Conservation (phyloP, 1,140 invertebrate species). For the Ceratitis capitata region DNA sequence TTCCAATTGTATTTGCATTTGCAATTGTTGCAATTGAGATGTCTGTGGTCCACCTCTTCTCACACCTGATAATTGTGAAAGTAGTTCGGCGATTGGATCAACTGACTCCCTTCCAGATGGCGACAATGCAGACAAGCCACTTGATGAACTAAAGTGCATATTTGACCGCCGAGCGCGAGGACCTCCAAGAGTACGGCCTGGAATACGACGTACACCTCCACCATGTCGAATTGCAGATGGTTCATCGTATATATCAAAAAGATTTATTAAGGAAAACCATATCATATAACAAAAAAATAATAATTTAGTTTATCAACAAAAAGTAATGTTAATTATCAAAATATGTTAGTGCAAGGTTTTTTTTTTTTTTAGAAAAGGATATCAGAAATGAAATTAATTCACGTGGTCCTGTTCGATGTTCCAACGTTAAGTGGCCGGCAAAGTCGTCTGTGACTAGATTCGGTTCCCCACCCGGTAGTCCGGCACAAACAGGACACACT, state of each 20-base stretch:
- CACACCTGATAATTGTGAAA: slow-evolving; percentile 91
- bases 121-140: slow-evolving; percentile 81
- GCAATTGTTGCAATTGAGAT: slow-evolving; percentile 85
- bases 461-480: slow-evolving; percentile 93
- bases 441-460: slow-evolving; percentile 98
- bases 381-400: slow-evolving; percentile 88
- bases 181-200: slow-evolving; percentile 79
- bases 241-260: slow-evolving; percentile 76
- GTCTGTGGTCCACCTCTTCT: slow-evolving; percentile 77
- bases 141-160: slow-evolving; percentile 89
- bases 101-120: slow-evolving; percentile 87
- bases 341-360: too few species aligned
- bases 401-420: slow-evolving; percentile 88
- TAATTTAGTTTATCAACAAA: neutral
- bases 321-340: neutral
- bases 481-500: slow-evolving; percentile 96
- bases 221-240: slow-evolving; percentile 82
- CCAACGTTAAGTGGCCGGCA: slow-evolving; percentile 92
- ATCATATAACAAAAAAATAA: neutral
- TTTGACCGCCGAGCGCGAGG: slow-evolving; percentile 82
- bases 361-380: slow-evolving; percentile 73
- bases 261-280: slow-evolving; percentile 69
- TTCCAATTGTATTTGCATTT: slow-evolving; percentile 90
- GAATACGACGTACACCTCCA: slow-evolving; percentile 84
- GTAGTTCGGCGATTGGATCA: slow-evolving; percentile 93